A percentile compares a stretch with the other conserved stretches of the same genome.
Evolutionary conservation across 2,797 vertebrate genomes (phyloP).

Genomic region (Melanitta fusca): DNA sequence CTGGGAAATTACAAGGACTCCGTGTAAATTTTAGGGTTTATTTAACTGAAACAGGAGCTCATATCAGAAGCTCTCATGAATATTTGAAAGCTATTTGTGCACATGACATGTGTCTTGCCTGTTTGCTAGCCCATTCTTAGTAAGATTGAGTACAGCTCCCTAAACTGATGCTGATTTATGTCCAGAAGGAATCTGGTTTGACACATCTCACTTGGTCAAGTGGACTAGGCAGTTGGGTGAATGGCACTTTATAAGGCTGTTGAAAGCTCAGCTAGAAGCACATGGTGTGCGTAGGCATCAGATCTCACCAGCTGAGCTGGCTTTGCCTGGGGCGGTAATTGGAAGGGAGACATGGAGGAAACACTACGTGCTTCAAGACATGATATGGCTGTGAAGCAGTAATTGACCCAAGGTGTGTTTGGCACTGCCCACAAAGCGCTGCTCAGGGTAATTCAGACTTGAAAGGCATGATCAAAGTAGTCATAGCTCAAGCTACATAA

Average conservation of each 20-base stretch:
- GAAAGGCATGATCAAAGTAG: background rate
- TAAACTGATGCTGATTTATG: background rate
- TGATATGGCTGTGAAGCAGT: background rate
- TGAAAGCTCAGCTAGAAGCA: constrained; percentile 3
- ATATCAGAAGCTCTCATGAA: background rate
- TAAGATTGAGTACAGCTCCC: background rate
- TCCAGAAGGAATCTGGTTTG: background rate
- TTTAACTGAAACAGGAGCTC: background rate
- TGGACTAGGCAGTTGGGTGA: background rate
- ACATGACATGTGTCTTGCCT: background rate
- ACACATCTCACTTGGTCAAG: background rate
- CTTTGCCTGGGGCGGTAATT: background rate
- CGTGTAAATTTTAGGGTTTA: background rate
- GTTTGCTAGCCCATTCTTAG: background rate
- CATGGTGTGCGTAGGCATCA: background rate
- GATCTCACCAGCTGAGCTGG: background rate
- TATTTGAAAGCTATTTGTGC: background rate
- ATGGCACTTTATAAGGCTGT: background rate
- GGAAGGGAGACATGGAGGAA: background rate
- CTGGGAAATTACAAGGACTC: background rate
- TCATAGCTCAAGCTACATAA: background rate
- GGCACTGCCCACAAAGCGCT: accelerated
- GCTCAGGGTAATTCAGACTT: accelerated
- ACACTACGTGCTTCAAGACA: background rate
- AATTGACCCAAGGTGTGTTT: background rate